Conservation (phyloP, 2,113 vertebrate species). For the Trogon surrucura region DNA sequence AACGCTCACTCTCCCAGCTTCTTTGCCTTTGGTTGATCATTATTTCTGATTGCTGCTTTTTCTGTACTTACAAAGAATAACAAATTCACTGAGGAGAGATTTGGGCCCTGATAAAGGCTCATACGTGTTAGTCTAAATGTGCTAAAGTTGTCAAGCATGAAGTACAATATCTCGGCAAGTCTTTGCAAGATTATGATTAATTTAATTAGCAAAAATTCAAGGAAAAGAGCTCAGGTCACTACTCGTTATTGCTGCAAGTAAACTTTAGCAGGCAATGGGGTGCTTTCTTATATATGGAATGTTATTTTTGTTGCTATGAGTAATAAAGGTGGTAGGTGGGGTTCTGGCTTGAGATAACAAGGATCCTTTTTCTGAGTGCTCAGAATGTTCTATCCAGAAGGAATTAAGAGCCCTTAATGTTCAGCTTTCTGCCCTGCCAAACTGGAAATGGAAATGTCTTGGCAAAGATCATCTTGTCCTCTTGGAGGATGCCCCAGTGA, state of each 20-base stretch:
- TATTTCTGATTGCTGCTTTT: not conserved
- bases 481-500: not conserved
- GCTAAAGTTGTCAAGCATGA: not conserved
- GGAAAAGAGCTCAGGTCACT: not conserved
- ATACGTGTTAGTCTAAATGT: not conserved
- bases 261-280: not conserved
- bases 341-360: not conserved
- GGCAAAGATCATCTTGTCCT: not conserved
- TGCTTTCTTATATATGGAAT: not conserved
- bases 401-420: not conserved
- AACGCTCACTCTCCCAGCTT: not conserved
- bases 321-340: not conserved
- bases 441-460: not conserved
- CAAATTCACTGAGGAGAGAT: not conserved
- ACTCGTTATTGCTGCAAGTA: not conserved
- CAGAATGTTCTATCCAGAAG: not conserved
- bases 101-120: not conserved
- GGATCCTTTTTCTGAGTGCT: not conserved
- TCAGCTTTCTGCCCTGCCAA: not conserved
- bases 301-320: not conserved
- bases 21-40: not conserved
- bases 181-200: not conserved
- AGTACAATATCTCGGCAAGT: not conserved
- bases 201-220: not conserved
- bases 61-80: not conserved